Evolutionary conservation across 1,140 invertebrate species (phyloP).

Genomic region (Probaryconus sp.): DNA sequence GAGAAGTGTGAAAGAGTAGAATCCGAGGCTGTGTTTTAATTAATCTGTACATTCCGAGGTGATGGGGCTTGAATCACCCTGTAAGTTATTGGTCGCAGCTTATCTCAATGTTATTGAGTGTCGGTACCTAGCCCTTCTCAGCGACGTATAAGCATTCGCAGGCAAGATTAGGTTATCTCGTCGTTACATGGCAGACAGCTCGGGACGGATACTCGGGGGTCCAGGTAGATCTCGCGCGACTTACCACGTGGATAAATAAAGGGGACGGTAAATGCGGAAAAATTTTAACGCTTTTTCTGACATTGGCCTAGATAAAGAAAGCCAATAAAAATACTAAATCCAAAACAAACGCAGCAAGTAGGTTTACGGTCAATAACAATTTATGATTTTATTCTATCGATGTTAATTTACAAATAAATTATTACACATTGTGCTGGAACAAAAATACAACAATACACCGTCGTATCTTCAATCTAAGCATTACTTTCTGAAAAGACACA

Average conservation of each 20-base stretch:
- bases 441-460: too few relatives aligned
- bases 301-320: conserved; percentile 27
- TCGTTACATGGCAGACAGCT: conserved; percentile 63
- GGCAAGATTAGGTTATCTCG: conserved; percentile 73
- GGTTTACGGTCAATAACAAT: background rate
- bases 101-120: conserved; percentile 70
- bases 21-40: conserved; percentile 68
- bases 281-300: conserved; percentile 32
- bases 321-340: background rate
- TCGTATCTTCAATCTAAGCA: too few relatives aligned
- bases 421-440: too few relatives aligned
- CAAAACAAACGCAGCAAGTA: background rate
- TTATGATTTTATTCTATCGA: too few relatives aligned
- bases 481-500: too few relatives aligned
- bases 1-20: conserved; percentile 51
- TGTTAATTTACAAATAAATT: too few relatives aligned
- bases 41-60: conserved; percentile 71
- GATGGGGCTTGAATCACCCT: conserved; percentile 69
- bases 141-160: conserved; percentile 67
- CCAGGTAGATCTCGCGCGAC: conserved; percentile 28
- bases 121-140: conserved; percentile 66
- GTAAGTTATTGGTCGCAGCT: conserved; percentile 70
- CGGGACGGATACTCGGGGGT: conserved; percentile 21
- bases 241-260: conserved; percentile 31
- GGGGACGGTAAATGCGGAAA: conserved; percentile 28